These are phyloP conservation scores for Acanthaster planci DNA, from an alignment of 35 echinoderm and acorn worm species.

Conservation along the genomic window DNA sequence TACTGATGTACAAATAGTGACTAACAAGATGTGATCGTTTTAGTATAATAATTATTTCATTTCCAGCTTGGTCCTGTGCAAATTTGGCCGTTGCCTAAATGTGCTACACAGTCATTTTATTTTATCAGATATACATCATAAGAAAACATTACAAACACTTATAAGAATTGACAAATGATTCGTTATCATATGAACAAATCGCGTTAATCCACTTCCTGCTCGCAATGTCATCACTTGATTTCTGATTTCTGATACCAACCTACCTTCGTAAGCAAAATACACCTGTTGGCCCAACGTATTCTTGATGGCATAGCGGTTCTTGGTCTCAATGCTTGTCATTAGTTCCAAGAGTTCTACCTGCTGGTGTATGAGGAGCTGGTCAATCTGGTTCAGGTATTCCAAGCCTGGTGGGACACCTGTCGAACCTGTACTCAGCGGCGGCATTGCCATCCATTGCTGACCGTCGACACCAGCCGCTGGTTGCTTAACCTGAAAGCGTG, in stretches of 20 bases:
- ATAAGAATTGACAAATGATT: not conserved
- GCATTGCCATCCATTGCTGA: conserved; percentile 54
- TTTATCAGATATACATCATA: not conserved
- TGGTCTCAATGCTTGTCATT: conserved; percentile 28
- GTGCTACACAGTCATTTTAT: not conserved
- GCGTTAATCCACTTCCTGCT: not conserved
- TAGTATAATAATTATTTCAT: too few species aligned
- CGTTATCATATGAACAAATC: not conserved
- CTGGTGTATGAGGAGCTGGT: conserved; percentile 67
- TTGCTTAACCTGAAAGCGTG: not conserved
- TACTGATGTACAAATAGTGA: too few species aligned
- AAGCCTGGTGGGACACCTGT: conserved; percentile 34
- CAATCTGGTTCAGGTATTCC: conserved; percentile 60
- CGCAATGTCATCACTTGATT: too few species aligned
- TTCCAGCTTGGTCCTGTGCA: not conserved
- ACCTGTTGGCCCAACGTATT: conserved; percentile 66
- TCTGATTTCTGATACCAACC: not conserved
- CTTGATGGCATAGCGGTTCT: conserved; percentile 62
- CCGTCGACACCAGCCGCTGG: not conserved
- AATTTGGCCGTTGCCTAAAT: not conserved
- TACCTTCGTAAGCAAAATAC: conserved; percentile 66
- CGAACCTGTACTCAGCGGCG: not conserved
- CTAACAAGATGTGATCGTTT: too few species aligned
- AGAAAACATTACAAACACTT: not conserved
- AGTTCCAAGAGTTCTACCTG: conserved; percentile 61